phyloP scores from a whole-genome alignment of 2,113 vertebrate species.

The Hemiscyllium ocellatum region DNA sequence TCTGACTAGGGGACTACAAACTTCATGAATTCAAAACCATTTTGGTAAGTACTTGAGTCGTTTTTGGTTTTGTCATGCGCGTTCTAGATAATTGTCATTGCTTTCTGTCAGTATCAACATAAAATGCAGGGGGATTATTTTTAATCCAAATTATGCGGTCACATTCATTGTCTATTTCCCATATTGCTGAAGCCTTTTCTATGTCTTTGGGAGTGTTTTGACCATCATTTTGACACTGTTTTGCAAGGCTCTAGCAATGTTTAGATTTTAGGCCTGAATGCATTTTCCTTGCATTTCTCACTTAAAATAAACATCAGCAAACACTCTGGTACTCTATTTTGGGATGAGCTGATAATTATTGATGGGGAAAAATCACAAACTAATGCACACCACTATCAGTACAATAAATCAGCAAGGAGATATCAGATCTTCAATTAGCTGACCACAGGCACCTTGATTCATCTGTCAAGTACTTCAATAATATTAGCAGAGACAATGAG shows the following conservation, averaged over 20 bases:
- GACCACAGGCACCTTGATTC: background rate
- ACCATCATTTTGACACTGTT: background rate
- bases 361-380: background rate
- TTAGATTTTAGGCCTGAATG: background rate
- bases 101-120: background rate
- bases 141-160: background rate
- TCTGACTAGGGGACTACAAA: conserved; percentile 71
- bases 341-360: background rate
- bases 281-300: background rate
- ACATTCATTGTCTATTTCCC: background rate
- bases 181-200: background rate
- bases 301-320: background rate
- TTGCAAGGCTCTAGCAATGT: background rate
- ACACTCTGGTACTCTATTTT: background rate
- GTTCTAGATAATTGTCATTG: background rate
- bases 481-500: background rate
- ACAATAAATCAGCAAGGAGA: background rate
- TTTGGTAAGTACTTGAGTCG: conserved; percentile 56
- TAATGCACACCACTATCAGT: background rate
- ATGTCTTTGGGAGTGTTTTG: background rate
- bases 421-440: background rate
- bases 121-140: background rate
- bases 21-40: conserved; percentile 95
- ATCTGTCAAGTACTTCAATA: background rate
- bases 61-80: background rate